Base-by-base conservation (phyloP, 2,113 vertebrate genomes). In the Dipodomys ordii region DNA sequence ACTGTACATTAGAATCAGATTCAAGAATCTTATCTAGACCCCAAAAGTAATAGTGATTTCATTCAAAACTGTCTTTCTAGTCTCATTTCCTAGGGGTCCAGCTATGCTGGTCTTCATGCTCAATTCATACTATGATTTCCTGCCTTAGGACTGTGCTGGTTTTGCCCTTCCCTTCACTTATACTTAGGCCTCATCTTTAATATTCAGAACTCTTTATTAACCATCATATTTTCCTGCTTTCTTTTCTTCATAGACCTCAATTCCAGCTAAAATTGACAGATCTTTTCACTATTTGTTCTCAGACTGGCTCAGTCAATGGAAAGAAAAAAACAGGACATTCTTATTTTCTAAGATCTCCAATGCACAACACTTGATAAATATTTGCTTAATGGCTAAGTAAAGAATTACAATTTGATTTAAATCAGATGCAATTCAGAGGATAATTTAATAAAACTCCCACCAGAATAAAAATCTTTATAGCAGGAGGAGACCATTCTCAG, bases 61-160 rank as follows among this genome's bases (percentile, higher is more conserved):
- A 16, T 23, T 25, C 9, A 25, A 60, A 2, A 57, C 2, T n/a
- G 39, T 68, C 30, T 69, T 27, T 89, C 53, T 30, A 28, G 71
- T 1, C 1, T 1, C 2, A 32, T 22, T 6, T 84, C 27, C 44
- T 60, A 67, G 6, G 76, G 1, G 28, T 28, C 27, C 1, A 0
- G 18, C 16, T 68, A 32, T 0, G 19, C 0, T 0, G 1, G 6
- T 28, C 8, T 46, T 57, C 25, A 15, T 71, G 5, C 0, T 64
- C 12, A 74, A 19, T 16, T 32, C 32, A 27, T 32, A 88, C 27
- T 7, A 72, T 30, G 10, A 22, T 44, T 49, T n/a, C 16, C 28
- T 78, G 13, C 2, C 25, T 18, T 7, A 44, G 25, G 7, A 39
- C 16, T 62, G 8, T 28, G 25, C 1, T 28, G 20, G 9, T 1